Evolutionary conservation across 2,797 vertebrate species (phyloP).

Genomic region (Arrhamphus sclerolepis): DNA sequence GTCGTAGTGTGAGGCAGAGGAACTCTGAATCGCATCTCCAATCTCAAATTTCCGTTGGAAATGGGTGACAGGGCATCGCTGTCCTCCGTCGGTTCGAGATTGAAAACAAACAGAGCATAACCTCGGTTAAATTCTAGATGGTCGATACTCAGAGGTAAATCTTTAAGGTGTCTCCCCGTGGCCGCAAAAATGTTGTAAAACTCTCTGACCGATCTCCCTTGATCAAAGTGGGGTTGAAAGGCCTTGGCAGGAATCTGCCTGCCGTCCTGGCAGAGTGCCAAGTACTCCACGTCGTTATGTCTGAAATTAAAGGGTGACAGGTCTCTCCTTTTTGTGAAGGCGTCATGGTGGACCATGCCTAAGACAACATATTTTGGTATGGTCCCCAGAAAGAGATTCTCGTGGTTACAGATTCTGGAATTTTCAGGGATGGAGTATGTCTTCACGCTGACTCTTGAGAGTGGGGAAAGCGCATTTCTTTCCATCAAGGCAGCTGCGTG

Average conservation of each 20-base stretch:
- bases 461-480: neutral
- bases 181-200: constrained; percentile 1
- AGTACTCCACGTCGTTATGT: neutral
- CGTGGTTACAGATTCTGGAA: neutral
- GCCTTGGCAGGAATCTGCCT: neutral
- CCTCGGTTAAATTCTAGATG: neutral
- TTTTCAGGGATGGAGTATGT: constrained; percentile 3
- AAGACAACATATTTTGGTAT: neutral
- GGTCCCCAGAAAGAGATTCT: neutral
- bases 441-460: neutral
- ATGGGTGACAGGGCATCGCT: rapidly evolving
- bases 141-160: neutral
- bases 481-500: neutral
- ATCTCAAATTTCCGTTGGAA: neutral
- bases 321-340: neutral
- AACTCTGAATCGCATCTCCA: constrained; percentile 7
- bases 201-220: rapidly evolving
- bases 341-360: neutral
- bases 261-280: neutral
- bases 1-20: neutral
- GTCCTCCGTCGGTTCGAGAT: rapidly evolving
- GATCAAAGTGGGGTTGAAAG: neutral
- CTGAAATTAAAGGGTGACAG: neutral
- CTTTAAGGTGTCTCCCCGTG: constrained; percentile 3
- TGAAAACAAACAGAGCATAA: constrained; percentile 7